A percentile compares a stretch with the other conserved stretches of the same genome.
These are phyloP conservation scores for Stichopus chloronotus DNA, from an alignment of 35 echinoderm and acorn worm species.

Conservation along the genomic window DNA sequence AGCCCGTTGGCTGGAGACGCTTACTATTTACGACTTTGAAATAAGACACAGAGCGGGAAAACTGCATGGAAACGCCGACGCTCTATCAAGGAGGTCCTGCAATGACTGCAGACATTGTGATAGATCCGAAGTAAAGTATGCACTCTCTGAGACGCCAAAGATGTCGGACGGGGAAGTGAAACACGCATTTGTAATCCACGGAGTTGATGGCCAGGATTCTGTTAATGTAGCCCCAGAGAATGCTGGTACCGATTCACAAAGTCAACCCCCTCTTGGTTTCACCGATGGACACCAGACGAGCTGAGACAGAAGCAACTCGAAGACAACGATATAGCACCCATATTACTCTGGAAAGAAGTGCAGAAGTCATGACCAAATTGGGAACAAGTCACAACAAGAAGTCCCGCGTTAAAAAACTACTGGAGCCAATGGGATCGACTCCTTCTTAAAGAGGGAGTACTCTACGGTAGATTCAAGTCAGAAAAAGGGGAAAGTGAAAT, in stretches of 20 bases:
- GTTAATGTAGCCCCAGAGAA: not conserved
- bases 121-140: not conserved
- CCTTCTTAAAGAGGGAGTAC: slow-evolving; percentile 37
- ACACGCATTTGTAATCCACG: not conserved
- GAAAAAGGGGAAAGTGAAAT: slow-evolving; percentile 37
- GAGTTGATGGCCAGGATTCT: not conserved
- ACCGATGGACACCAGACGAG: not conserved
- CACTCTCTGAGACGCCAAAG: not conserved
- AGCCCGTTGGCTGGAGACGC: slow-evolving; percentile 28
- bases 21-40: slow-evolving; percentile 46
- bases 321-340: not conserved
- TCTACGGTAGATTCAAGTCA: slow-evolving; percentile 65
- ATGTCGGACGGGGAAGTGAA: slow-evolving; percentile 1
- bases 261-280: not conserved
- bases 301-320: not conserved
- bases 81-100: slow-evolving; percentile 37
- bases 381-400: not conserved
- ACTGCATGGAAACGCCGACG: slow-evolving; percentile 2
- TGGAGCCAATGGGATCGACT: slow-evolving; percentile 68
- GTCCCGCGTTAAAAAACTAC: not conserved
- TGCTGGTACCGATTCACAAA: not conserved
- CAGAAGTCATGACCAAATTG: slow-evolving; percentile 4
- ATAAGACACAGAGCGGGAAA: slow-evolving; percentile 67
- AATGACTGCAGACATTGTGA: not conserved
- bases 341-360: slow-evolving; percentile 17